Base-by-base conservation (phyloP, 2,888 invertebrate genomes). In the Hanleya hanleyi region DNA sequence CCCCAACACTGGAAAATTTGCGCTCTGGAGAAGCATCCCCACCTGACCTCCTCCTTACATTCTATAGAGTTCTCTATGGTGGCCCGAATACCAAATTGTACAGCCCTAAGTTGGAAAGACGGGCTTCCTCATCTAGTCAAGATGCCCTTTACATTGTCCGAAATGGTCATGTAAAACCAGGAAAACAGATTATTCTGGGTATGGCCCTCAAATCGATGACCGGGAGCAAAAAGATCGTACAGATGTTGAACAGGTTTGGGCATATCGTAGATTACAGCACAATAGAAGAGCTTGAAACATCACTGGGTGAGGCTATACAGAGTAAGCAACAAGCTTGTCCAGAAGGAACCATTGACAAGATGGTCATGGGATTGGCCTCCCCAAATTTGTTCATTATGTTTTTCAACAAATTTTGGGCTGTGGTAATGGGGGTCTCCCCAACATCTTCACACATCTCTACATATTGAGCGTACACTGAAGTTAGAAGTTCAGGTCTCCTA, bases 101-200 rank as follows among this genome's bases (percentile, higher is more conserved):
- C 32, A 62, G 9, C 22, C 36, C 33, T 7, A 62, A 69, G 26
- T 26, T 72, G 37, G 6, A 72, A 38, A 51, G 36, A 22, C 67
- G 62, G 9, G 73, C 70, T 47, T 18, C 37, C 15, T 70, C 73
- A 37, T 64, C 64, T 47, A 47, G 33, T 36, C 62, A 71, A 41
- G 73, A 73, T 64, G 73, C 73, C 69, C 26, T 70, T 15, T 73
- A 47, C 69, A 71, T 38, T 41, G 70, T 65, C n/a, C 37, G 49
- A 22, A 71, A 62, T 29, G 73, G 73, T 12, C 32, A 33, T n/a
- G 50, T 64, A 35, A 73, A 33, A 65, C 70, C 73, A n/a, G 29
- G 18, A 22, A 35, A 73, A 71, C 70, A 73, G 32, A 70, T 73
- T 33, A 22, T 41, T 18, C 50, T 73, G 18, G 64, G 73, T 26